Percentiles rank a stretch among this genome's conserved stretches.
phyloP scores from a whole-genome alignment of 2,113 vertebrate genomes.

The Stictonetta naevosa region DNA sequence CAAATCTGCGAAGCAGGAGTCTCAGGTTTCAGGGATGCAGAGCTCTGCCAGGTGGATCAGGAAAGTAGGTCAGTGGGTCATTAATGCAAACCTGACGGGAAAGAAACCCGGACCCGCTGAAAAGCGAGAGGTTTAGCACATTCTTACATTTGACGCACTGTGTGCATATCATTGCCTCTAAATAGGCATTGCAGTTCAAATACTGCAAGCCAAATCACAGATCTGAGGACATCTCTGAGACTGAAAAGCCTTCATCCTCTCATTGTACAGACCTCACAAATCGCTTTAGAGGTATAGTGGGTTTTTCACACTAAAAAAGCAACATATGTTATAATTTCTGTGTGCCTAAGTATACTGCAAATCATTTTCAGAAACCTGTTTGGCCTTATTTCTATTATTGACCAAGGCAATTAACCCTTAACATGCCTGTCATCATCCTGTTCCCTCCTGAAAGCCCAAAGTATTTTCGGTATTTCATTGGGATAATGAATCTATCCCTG shows the following conservation, averaged over 20 bases:
- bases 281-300: neutral
- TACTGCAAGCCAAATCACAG: neutral
- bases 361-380: neutral
- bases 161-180: neutral
- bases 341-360: neutral
- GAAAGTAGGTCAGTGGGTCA: constrained; percentile 83
- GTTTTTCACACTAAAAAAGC: neutral
- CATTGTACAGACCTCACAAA: neutral
- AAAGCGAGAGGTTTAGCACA: constrained; percentile 4
- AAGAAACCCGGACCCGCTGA: constrained; percentile 6
- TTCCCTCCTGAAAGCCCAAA: neutral
- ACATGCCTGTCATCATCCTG: neutral
- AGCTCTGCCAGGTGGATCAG: constrained; percentile 44
- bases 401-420: neutral
- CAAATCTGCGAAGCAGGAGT: constrained; percentile 23
- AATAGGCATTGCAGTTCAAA: neutral
- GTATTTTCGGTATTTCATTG: neutral
- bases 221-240: neutral
- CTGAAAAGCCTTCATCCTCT: neutral
- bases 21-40: constrained; percentile 29
- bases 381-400: neutral
- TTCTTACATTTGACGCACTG: neutral
- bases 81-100: constrained; percentile 37
- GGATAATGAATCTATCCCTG: too few species aligned
- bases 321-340: neutral